These are phyloP conservation scores for Pimpla rufipes DNA, from an alignment of 2,888 invertebrate species.

Conservation along the genomic window DNA sequence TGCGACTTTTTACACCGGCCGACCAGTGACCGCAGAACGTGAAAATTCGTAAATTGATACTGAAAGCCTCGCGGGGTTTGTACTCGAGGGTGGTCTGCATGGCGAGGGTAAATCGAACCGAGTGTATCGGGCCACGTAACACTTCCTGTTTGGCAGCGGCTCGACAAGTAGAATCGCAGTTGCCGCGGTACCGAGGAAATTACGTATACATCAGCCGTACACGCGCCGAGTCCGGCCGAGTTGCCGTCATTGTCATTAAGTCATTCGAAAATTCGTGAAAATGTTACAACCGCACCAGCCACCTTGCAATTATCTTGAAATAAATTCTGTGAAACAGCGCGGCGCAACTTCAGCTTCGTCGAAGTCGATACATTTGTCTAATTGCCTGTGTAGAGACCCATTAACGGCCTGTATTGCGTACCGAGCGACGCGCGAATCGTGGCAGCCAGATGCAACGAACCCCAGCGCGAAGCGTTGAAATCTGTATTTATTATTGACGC, in stretches of 20 bases:
- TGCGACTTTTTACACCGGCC: slow-evolving; percentile 52
- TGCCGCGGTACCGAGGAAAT: not conserved
- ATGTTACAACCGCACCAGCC: not conserved
- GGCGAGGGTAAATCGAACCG: not conserved
- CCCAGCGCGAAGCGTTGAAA: not conserved
- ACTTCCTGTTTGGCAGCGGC: not conserved
- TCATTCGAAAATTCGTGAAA: not conserved
- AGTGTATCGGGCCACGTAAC: not conserved
- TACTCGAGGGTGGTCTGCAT: slow-evolving; percentile 37
- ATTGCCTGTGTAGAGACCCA: slow-evolving; percentile 4
- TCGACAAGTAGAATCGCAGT: not conserved
- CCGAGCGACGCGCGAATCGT: not conserved
- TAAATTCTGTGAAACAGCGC: not conserved
- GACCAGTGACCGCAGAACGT: slow-evolving; percentile 47
- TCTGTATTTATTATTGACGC: too few relatives aligned
- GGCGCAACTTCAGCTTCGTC: not conserved
- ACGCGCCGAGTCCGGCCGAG: too few relatives aligned
- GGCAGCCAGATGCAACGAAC: not conserved
- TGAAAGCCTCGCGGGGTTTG: slow-evolving; percentile 49
- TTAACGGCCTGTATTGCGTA: not conserved
- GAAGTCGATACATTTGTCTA: not conserved
- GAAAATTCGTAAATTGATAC: slow-evolving; percentile 51
- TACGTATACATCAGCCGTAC: not conserved
- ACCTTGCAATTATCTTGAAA: not conserved
- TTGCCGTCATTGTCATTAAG: not conserved